These are phyloP conservation scores for Pogonophryne albipinna DNA, from an alignment of 2,797 vertebrate genomes.

Conservation along the genomic window DNA sequence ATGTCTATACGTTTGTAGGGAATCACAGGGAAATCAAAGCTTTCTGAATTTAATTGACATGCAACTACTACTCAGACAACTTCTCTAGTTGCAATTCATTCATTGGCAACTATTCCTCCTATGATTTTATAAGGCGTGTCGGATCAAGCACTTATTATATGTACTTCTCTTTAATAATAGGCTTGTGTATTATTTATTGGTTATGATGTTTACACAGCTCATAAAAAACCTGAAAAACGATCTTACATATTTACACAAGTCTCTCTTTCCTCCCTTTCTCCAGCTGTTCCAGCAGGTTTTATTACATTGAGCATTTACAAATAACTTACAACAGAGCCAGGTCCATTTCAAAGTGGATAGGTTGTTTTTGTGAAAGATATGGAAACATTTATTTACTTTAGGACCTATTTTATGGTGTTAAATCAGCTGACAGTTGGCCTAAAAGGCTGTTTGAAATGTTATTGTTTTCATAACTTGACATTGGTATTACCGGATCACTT, in stretches of 20 bases:
- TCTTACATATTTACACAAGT: background rate
- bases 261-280: background rate
- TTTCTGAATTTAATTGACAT: background rate
- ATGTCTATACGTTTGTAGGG: background rate
- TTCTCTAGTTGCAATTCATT: slow-evolving; percentile 2
- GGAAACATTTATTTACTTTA: background rate
- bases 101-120: background rate
- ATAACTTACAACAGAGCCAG: background rate
- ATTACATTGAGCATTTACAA: slow-evolving; percentile 11
- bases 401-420: slow-evolving; percentile 1
- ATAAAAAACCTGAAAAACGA: slow-evolving; percentile 21
- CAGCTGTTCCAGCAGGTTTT: slow-evolving; percentile 1
- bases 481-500: background rate
- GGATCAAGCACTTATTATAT: slow-evolving; percentile 32
- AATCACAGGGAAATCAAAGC: background rate
- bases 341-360: background rate
- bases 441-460: background rate
- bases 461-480: background rate
- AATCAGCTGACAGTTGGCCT: background rate
- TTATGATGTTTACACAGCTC: slow-evolving; percentile 12
- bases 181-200: background rate
- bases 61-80: background rate
- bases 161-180: slow-evolving; percentile 10
- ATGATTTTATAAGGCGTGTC: slow-evolving; percentile 38
- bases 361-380: background rate